Evolutionary conservation across 2,113 vertebrate species (phyloP).

Genomic region (Gadus chalcogrammus): DNA sequence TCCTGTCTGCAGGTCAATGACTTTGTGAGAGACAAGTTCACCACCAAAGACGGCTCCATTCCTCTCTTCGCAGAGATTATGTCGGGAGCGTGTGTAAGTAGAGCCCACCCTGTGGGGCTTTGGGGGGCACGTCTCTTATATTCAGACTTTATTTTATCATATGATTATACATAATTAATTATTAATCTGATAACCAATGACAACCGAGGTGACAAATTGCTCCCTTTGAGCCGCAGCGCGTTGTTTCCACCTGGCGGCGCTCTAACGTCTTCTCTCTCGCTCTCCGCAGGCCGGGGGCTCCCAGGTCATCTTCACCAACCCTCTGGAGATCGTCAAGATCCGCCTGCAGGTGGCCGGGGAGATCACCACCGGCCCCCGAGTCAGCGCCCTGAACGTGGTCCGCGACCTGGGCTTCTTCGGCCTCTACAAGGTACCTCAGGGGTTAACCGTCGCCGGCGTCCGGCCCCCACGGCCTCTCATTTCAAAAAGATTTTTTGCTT

Average conservation of each 20-base stretch:
- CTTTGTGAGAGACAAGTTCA: constrained; percentile 96
- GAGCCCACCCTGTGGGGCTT: background rate
- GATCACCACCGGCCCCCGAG: constrained; percentile 92
- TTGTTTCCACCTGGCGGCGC: too few relatives aligned
- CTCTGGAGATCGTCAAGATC: constrained; percentile 98
- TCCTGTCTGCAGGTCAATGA: constrained; percentile 85
- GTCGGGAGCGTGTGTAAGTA: constrained; percentile 95
- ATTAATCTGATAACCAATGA: too few relatives aligned
- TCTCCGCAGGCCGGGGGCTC: constrained; percentile 87
- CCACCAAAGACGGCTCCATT: constrained; percentile 81
- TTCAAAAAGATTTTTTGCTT: too few relatives aligned
- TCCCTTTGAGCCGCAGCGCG: too few relatives aligned
- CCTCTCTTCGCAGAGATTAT: constrained; percentile 84
- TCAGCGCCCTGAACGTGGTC: constrained; percentile 89
- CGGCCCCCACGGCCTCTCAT: too few relatives aligned
- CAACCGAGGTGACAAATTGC: too few relatives aligned
- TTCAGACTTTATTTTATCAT: too few relatives aligned
- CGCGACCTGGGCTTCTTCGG: constrained; percentile 94
- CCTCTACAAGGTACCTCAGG: constrained; percentile 87
- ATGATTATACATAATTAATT: too few relatives aligned
- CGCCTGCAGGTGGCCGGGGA: constrained; percentile 97
- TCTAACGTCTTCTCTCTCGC: background rate
- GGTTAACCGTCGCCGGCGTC: background rate
- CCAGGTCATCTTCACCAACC: constrained; percentile 98
- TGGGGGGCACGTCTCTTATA: too few relatives aligned